Conservation (phyloP, 2,888 invertebrate species). For the Crematogaster levior region DNA sequence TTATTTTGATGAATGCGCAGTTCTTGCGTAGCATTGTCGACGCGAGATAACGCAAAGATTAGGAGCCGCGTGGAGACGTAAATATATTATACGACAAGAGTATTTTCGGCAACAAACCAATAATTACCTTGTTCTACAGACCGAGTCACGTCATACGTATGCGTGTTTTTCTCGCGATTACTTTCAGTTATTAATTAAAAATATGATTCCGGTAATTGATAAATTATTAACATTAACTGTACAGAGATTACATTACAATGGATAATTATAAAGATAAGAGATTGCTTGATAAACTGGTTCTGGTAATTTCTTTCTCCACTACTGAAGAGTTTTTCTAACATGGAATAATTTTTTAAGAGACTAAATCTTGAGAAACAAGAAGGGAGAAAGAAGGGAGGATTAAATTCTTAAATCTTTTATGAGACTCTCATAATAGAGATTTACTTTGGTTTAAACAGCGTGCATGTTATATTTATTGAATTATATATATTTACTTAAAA, state of each 20-base stretch:
- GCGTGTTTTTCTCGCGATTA: not conserved
- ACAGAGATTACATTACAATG: not conserved
- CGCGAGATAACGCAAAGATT: conserved; percentile 37
- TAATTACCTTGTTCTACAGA: not conserved
- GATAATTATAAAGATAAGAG: not conserved
- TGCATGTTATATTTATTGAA: not conserved
- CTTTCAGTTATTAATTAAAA: not conserved
- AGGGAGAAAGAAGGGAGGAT: not conserved
- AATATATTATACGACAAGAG: not conserved
- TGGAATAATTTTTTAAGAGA: conserved; percentile 17
- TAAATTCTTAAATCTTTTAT: not conserved
- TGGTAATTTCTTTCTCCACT: not conserved
- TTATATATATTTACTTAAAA: too few relatives aligned
- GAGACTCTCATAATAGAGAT: not conserved
- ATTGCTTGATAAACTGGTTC: conserved; percentile 16
- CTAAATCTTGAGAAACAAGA: not conserved
- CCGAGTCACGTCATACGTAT: not conserved
- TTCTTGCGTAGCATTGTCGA: not conserved
- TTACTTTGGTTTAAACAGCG: not conserved
- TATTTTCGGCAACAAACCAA: conserved; percentile 9
- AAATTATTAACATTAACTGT: not conserved
- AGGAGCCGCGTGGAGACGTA: not conserved
- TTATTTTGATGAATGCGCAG: conserved; percentile 39
- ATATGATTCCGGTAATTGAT: not conserved
- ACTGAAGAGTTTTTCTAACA: not conserved